Evolutionary conservation across 2,797 vertebrate genomes (phyloP).

Genomic region (Antrozous pallidus): DNA sequence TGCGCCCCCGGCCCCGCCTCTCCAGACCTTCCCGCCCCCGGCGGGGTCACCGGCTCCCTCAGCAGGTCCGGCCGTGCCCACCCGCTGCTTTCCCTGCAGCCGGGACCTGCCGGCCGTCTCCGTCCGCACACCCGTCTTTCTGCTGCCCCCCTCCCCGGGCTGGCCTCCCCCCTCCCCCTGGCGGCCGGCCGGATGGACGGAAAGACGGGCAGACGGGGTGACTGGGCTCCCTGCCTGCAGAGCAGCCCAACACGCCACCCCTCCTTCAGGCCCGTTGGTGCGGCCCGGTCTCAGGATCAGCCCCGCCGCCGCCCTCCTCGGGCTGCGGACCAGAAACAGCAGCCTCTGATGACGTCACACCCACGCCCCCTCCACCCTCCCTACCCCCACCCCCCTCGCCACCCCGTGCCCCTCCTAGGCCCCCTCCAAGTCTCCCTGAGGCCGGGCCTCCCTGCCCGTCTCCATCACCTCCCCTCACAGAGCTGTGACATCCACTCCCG

Average conservation of each 20-base stretch:
- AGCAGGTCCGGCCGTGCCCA: too few species aligned
- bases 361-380: accelerated
- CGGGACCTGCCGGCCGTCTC: background rate
- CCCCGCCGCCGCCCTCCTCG: background rate
- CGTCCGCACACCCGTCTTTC: too few species aligned
- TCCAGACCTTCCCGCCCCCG: background rate
- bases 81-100: background rate
- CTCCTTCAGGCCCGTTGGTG: background rate
- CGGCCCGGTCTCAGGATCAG: background rate
- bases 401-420: background rate
- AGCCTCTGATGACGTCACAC: background rate
- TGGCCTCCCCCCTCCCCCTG: background rate
- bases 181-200: too few species aligned
- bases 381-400: too few species aligned
- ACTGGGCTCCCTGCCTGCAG: background rate
- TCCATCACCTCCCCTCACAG: background rate
- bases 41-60: background rate
- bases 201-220: accelerated
- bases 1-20: background rate
- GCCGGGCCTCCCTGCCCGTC: background rate
- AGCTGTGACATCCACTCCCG: background rate
- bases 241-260: accelerated
- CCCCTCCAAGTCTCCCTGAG: background rate
- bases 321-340: background rate
- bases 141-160: background rate